Evolutionary conservation across 2,888 invertebrate genomes (phyloP).

Genomic region (Phania funesta): DNA sequence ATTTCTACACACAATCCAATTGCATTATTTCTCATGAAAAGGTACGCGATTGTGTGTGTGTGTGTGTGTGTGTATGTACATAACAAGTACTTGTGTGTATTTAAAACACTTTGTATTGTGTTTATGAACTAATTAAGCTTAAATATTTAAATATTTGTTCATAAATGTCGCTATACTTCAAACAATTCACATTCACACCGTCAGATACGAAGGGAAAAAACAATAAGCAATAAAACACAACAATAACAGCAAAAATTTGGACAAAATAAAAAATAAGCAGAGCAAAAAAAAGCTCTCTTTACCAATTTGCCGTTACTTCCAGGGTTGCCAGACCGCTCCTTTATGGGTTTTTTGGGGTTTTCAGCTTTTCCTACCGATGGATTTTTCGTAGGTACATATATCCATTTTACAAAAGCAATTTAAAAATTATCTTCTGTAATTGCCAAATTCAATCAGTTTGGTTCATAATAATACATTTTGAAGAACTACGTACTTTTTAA

Average conservation of each 20-base stretch:
- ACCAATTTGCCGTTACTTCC: not conserved
- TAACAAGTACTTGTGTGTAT: not conserved
- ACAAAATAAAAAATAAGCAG: slow-evolving; percentile 15
- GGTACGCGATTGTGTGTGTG: no score
- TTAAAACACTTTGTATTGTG: slow-evolving; percentile 46
- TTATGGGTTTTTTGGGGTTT: no score
- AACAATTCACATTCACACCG: slow-evolving; percentile 41
- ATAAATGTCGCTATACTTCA: slow-evolving; percentile 71
- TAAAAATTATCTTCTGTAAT: no score
- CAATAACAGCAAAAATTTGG: slow-evolving; percentile 19
- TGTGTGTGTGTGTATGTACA: not conserved
- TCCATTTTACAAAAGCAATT: no score
- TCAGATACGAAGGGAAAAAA: slow-evolving; percentile 23
- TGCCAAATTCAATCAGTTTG: no score
- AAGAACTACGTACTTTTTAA: no score
- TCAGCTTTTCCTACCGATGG: no score
- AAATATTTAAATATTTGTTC: slow-evolving; percentile 77
- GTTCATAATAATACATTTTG: no score
- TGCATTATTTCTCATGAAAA: no score
- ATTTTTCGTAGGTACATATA: no score
- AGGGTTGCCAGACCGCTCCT: no score
- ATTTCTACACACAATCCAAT: no score
- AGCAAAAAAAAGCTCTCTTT: slow-evolving; percentile 20
- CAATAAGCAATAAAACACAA: not conserved
- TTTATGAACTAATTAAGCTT: slow-evolving; percentile 78